phyloP scores from a whole-genome alignment of 1,140 invertebrate genomes.

The Drosophila busckii region DNA sequence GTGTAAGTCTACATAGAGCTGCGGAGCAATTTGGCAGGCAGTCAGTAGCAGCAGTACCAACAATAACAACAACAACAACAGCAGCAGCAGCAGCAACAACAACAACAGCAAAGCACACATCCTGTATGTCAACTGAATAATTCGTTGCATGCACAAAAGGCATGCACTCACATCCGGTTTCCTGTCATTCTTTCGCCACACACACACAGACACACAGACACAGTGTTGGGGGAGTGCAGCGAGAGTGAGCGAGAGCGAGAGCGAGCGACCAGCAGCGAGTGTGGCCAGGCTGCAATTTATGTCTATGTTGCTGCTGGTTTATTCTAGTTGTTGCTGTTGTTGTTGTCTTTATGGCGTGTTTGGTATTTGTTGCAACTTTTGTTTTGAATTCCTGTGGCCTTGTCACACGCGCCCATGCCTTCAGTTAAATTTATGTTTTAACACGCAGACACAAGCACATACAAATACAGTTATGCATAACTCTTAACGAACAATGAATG shows the following conservation, averaged over 20 bases:
- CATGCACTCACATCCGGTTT: conserved; percentile 76
- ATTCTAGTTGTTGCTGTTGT: conserved; percentile 36
- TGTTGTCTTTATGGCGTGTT: conserved; percentile 72
- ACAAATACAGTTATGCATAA: conserved; percentile 19
- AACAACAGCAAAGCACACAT: conserved; percentile 72
- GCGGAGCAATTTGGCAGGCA: conserved; percentile 11
- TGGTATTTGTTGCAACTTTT: conserved; percentile 76
- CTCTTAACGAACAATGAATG: conserved; percentile 62
- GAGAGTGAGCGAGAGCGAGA: conserved; percentile 1
- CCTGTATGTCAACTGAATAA: conserved; percentile 75
- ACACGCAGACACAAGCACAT: conserved; percentile 25
- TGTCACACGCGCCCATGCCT: conserved; percentile 68
- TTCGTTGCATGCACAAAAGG: conserved; percentile 76
- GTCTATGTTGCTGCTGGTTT: conserved; percentile 35
- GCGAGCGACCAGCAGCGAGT: neutral
- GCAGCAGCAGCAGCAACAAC: conserved; percentile 33
- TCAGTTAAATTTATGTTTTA: conserved; percentile 71
- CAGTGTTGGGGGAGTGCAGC: neutral
- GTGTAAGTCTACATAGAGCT: conserved; percentile 5
- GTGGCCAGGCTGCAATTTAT: conserved; percentile 55
- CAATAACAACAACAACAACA: conserved; percentile 11
- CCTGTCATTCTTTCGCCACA: conserved; percentile 70
- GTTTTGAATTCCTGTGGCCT: conserved; percentile 76
- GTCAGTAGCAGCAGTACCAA: conserved; percentile 1
- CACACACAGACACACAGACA: conserved; percentile 17